Percentiles rank a stretch among this genome's conserved stretches.
Conservation (phyloP, 2,113 vertebrate genomes). For the Brachyhypopomus occidentalis region DNA sequence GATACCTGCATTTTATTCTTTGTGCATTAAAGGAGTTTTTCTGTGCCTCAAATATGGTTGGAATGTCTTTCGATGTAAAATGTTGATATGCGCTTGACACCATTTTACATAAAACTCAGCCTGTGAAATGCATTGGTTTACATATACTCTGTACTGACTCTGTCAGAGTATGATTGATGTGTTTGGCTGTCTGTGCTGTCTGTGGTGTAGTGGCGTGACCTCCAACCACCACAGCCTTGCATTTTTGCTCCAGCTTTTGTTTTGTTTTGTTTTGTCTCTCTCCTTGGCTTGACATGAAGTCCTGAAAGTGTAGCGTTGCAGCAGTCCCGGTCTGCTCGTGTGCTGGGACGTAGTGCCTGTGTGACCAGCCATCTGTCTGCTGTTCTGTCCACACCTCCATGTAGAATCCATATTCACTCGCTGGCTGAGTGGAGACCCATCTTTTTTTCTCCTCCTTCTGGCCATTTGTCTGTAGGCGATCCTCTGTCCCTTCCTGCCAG, state of each 20-base stretch:
- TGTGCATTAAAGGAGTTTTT: neutral
- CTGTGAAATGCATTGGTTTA: slow-evolving; percentile 35
- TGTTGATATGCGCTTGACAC: neutral
- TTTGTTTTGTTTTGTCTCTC: slow-evolving; percentile 33
- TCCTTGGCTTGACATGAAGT: slow-evolving; percentile 29
- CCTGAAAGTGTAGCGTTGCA: slow-evolving; percentile 81
- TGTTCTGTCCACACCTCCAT: slow-evolving; percentile 74
- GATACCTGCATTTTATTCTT: neutral
- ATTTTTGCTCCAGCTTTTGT: neutral
- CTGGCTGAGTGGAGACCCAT: slow-evolving; percentile 89
- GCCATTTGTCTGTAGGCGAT: slow-evolving; percentile 89
- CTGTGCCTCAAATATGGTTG: neutral
- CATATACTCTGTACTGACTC: neutral
- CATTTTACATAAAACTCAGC: slow-evolving; percentile 11
- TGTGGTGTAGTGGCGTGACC: slow-evolving; percentile 49
- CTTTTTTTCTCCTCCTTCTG: slow-evolving; percentile 84
- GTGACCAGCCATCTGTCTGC: slow-evolving; percentile 78
- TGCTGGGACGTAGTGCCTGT: slow-evolving; percentile 81
- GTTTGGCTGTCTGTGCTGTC: slow-evolving; percentile 42
- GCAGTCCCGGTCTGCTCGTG: slow-evolving; percentile 80
- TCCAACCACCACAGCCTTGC: slow-evolving; percentile 27
- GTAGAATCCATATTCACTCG: slow-evolving; percentile 67
- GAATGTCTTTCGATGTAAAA: neutral
- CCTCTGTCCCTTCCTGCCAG: slow-evolving; percentile 79
- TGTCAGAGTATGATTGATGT: slow-evolving; percentile 61